Conservation (phyloP, 2,113 vertebrate genomes). For the Phasianus colchicus region DNA sequence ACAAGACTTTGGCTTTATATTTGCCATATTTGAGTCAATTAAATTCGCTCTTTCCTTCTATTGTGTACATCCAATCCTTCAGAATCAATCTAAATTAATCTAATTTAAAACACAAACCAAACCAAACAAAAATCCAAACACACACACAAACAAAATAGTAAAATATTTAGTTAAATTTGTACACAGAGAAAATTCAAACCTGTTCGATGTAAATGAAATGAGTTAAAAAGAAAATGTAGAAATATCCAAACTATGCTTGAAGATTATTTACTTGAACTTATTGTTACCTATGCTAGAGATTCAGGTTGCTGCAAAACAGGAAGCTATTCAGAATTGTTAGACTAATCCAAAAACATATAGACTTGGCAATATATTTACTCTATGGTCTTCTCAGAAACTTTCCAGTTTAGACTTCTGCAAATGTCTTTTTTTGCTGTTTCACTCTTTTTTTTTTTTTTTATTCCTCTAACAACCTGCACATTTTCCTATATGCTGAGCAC, state of each 20-base stretch:
- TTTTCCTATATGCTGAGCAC: not conserved
- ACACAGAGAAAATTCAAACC: not conserved
- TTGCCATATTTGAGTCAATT: not conserved
- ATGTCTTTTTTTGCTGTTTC: not conserved
- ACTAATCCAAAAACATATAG: not conserved
- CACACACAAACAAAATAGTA: not conserved
- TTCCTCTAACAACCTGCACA: not conserved
- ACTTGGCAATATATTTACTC: not conserved
- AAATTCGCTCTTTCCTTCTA: not conserved
- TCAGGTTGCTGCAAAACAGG: not conserved
- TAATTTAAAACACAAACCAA: not conserved
- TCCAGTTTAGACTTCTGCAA: not conserved
- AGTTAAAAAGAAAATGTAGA: not conserved
- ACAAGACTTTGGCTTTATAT: not conserved
- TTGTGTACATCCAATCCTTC: not conserved
- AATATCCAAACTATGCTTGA: not conserved
- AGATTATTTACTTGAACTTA: not conserved
- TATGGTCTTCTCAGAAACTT: not conserved
- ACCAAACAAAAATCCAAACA: not conserved
- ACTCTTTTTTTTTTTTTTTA: not conserved
- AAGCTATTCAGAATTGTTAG: not conserved
- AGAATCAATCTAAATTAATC: not conserved
- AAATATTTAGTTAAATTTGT: not conserved
- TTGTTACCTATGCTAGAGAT: not conserved
- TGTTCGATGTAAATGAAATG: not conserved